These are phyloP conservation scores for Anguilla pacifica DNA, from an alignment of 2,797 vertebrate genomes.

Conservation along the genomic window DNA sequence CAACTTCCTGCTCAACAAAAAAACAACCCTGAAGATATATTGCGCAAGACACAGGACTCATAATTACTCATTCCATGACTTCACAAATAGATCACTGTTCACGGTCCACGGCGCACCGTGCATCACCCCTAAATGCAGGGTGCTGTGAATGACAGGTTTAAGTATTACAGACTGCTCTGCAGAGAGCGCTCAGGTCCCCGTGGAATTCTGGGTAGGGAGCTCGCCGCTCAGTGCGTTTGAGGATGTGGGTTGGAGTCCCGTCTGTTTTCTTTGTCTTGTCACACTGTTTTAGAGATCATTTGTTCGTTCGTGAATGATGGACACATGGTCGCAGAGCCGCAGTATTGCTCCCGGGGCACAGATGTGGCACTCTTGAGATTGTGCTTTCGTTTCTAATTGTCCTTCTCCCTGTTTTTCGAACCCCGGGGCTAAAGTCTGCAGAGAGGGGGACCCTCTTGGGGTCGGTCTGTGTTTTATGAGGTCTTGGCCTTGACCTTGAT, in stretches of 20 bases:
- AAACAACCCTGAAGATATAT: not conserved
- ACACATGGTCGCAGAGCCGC: not conserved
- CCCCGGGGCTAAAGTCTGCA: not conserved
- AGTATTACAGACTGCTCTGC: not conserved
- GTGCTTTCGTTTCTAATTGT: not conserved
- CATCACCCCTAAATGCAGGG: not conserved
- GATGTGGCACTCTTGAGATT: not conserved
- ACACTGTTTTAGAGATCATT: not conserved
- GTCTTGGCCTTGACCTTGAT: not conserved
- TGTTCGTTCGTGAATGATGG: slow-evolving; percentile 11
- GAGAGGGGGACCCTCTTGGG: not conserved
- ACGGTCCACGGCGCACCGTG: not conserved
- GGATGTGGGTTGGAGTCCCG: not conserved
- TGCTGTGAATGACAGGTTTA: not conserved
- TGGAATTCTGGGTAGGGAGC: not conserved
- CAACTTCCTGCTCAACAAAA: not conserved
- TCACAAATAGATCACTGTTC: slow-evolving; percentile 14
- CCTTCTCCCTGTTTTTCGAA: not conserved
- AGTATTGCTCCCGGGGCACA: not conserved
- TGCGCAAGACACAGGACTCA: not conserved
- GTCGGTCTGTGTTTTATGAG: slow-evolving; percentile 4
- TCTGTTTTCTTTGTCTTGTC: slow-evolving; percentile 13
- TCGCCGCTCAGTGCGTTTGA: not conserved
- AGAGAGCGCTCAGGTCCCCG: not conserved
- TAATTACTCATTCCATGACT: not conserved